Evolutionary conservation across 2,113 vertebrate genomes (phyloP), one percentile per base, ranked within the genome.

Genomic region (Lethenteron camtschaticum): DNA sequence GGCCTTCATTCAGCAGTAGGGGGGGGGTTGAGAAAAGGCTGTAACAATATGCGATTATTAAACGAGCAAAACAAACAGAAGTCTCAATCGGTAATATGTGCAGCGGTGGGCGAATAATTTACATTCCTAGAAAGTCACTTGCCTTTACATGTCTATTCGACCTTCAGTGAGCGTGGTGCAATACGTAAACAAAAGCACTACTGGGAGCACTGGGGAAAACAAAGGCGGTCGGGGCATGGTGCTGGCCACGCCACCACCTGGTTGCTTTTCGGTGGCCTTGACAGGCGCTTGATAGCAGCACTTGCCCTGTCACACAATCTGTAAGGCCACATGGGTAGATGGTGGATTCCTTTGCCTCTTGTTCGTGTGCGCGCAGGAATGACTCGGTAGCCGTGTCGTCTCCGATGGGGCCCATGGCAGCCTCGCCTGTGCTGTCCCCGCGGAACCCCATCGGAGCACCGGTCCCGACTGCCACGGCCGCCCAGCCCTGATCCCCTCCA

Each of bases 391-490:
- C 63, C 9, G n/a, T 24, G 10, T n/a, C 63, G 63, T 24, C n/a
- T n/a, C 63, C 63, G 24, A 10, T 24, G 63, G 63, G 8, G n/a
- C n/a, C 10, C 24, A 24, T 66, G 63, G 63, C 63, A 1, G 10
- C n/a, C 63, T 66, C 63, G 3, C 63, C 63, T 11, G 63, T 66
- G 63, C 63, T 66, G n/a, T 66, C 63, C 10, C 63, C 63, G 63
- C 63, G n/a, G 24, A 66, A n/a, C 63, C 63, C 63, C n/a, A 66
- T 66, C n/a, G 63, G 63, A 11, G 24, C 63, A 66, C 63, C 63
- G 63, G 24, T 66, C n/a, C n/a, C 63, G 11, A 9, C 63, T 9
- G 24, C 24, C 24, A 24, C 63, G n/a, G 9, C 63, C 24, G 9
- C 63, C 8, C 63, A 66, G 2, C 63, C 63, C n/a, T 66, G 63